These are phyloP conservation scores for Ormyrus thymus DNA, from an alignment of 2,888 invertebrate species.

Conservation along the genomic window DNA sequence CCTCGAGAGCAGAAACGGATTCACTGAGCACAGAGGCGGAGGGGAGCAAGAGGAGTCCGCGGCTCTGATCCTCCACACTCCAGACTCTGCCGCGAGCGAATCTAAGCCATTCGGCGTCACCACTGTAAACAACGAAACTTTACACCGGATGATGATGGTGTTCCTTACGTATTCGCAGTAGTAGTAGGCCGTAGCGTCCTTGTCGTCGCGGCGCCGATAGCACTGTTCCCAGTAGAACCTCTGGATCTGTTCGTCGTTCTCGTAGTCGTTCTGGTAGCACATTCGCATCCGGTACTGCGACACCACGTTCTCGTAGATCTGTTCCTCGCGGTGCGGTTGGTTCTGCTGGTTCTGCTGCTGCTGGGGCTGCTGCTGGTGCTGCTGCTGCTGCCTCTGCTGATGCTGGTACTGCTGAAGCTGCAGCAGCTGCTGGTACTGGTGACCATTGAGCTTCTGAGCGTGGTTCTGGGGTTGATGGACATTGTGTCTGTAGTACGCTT, in stretches of 20 bases:
- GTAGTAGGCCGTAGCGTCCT: constrained; percentile 73
- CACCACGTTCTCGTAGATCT: constrained; percentile 73
- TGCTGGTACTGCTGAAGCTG: constrained; percentile 48
- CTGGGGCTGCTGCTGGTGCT: constrained; percentile 49
- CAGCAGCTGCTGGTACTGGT: constrained; percentile 50
- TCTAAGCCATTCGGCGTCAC: background rate
- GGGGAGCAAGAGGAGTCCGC: background rate
- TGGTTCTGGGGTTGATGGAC: constrained; percentile 50
- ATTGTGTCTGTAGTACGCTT: constrained; percentile 48
- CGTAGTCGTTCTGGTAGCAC: constrained; percentile 74
- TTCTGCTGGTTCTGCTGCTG: constrained; percentile 54
- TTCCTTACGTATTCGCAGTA: constrained; percentile 74
- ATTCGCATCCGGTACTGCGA: constrained; percentile 73
- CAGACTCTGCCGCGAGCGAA: background rate
- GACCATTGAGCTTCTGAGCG: constrained; percentile 51
- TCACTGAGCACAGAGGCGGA: too few relatives aligned
- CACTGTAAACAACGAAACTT: constrained; percentile 3
- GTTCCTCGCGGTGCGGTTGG: constrained; percentile 60
- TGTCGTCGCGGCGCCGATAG: constrained; percentile 68
- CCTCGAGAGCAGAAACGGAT: too few relatives aligned
- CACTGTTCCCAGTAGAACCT: constrained; percentile 74
- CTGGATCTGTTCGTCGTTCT: constrained; percentile 74
- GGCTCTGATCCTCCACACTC: constrained; percentile 42
- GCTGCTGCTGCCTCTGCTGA: constrained; percentile 55
- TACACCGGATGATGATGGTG: background rate